Percentiles rank a stretch among this genome's conserved stretches.
phyloP scores from a whole-genome alignment of 2,797 vertebrate species.

The Astyanax mexicanus region DNA sequence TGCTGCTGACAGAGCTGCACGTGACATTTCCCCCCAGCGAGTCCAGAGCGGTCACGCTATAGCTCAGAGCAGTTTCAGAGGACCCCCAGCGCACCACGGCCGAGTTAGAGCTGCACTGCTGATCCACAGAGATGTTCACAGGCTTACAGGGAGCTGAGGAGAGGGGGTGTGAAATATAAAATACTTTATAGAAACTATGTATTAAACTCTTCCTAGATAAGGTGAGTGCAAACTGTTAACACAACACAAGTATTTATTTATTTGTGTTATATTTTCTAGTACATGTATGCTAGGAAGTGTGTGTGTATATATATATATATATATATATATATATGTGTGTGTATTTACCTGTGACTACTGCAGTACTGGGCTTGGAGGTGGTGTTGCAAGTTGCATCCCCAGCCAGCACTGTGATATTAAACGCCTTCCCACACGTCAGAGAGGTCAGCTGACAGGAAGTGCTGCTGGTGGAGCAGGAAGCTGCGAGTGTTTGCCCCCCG shows the following conservation, averaged over 20 bases:
- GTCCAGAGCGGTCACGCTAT: neutral
- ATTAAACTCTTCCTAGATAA: too few species aligned
- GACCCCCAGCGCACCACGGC: neutral
- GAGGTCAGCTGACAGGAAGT: slow-evolving; percentile 70
- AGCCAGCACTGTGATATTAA: slow-evolving; percentile 70
- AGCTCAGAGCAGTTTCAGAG: neutral
- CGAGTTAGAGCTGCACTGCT: slow-evolving; percentile 2
- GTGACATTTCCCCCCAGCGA: neutral
- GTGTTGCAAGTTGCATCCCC: slow-evolving; percentile 70
- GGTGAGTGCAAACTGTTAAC: too few species aligned
- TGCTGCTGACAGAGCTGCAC: neutral
- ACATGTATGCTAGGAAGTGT: too few species aligned
- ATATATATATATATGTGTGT: too few species aligned
- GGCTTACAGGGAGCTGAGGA: slow-evolving; percentile 69
- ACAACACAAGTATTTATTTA: too few species aligned
- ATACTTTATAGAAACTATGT: too few species aligned
- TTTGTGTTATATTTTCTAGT: too few species aligned
- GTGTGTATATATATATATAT: too few species aligned
- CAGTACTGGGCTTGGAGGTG: slow-evolving; percentile 53
- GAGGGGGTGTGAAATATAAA: too few species aligned
- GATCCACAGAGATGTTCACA: slow-evolving; percentile 56
- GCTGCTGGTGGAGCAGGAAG: slow-evolving; percentile 64
- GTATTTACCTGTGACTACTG: slow-evolving; percentile 69
- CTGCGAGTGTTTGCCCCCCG: slow-evolving; percentile 28
- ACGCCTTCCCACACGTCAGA: slow-evolving; percentile 71